These are phyloP conservation scores for Scrobipalpa costella DNA, from an alignment of 2,888 invertebrate genomes.

Conservation along the genomic window DNA sequence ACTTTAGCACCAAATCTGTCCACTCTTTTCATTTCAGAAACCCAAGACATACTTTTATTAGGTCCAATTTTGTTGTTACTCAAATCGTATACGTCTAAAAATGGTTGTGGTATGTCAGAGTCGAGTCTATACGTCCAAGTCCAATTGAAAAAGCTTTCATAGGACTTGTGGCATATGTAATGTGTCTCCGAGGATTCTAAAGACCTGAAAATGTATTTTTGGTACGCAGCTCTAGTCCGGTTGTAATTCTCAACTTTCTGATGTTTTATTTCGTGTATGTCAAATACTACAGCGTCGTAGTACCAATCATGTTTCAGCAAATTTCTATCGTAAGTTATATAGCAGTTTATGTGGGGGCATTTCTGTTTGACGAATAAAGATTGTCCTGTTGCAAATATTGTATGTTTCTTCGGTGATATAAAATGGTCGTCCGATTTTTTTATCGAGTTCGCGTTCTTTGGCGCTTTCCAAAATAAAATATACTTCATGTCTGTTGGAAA, in stretches of 20 bases:
- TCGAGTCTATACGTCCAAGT: constrained; percentile 71
- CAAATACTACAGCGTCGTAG: constrained; percentile 65
- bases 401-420: background rate
- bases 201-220: constrained; percentile 65
- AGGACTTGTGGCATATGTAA: constrained; percentile 55
- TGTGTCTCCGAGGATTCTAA: constrained; percentile 55
- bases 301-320: constrained; percentile 48
- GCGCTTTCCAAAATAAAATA: constrained; percentile 61
- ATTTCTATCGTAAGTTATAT: constrained; percentile 57
- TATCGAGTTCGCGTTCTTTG: constrained; percentile 33
- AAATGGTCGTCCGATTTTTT: background rate
- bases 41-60: constrained; percentile 49
- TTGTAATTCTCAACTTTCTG: constrained; percentile 43
- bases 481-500: constrained; percentile 65
- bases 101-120: constrained; percentile 64
- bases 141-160: constrained; percentile 69
- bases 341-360: constrained; percentile 65
- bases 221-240: constrained; percentile 50
- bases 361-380: constrained; percentile 58
- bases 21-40: constrained; percentile 46
- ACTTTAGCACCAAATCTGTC: constrained; percentile 37
- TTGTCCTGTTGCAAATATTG: constrained; percentile 49
- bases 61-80: constrained; percentile 58
- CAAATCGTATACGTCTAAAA: constrained; percentile 51
- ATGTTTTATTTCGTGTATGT: constrained; percentile 49